Conservation (phyloP, 2,888 invertebrate species). For the Plemyria rubiginata region DNA sequence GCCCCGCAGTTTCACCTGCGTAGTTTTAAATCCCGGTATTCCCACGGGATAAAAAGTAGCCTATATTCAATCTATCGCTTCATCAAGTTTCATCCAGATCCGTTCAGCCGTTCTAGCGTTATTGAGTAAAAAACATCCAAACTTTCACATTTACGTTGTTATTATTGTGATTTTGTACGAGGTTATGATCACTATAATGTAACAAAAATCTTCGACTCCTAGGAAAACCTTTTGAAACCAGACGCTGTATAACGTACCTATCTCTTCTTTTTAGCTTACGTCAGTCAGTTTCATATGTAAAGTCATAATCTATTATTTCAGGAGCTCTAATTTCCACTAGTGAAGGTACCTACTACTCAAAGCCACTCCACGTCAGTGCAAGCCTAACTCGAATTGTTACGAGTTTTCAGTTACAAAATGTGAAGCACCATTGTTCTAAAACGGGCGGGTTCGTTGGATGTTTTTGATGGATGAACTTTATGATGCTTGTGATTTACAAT, state of each 20-base stretch:
- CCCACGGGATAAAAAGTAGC: too few species aligned
- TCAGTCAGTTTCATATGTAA: conserved; percentile 13
- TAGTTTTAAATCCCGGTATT: too few species aligned
- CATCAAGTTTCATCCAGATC: too few species aligned
- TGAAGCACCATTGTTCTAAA: conserved; percentile 26
- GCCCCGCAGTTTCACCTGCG: neutral
- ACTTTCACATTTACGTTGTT: too few species aligned
- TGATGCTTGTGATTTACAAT: neutral
- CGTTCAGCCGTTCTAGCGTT: too few species aligned
- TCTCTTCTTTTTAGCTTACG: neutral
- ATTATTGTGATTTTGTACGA: too few species aligned
- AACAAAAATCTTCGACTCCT: too few species aligned
- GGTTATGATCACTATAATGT: too few species aligned
- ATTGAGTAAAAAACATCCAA: too few species aligned
- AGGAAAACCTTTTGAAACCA: neutral
- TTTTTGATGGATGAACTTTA: conserved; percentile 14
- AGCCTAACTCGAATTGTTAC: conserved; percentile 22
- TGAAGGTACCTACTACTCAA: conserved; percentile 10
- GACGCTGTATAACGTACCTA: neutral
- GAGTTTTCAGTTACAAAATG: conserved; percentile 28
- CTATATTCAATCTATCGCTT: too few species aligned
- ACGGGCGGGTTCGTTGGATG: conserved; percentile 15
- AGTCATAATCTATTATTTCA: conserved; percentile 17
- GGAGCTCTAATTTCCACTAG: conserved; percentile 12
- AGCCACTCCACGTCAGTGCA: conserved; percentile 22